Evolutionary conservation across 2,797 vertebrate genomes (phyloP), one percentile per base, ranked within the genome.

Genomic region (Chrosomus eos): DNA sequence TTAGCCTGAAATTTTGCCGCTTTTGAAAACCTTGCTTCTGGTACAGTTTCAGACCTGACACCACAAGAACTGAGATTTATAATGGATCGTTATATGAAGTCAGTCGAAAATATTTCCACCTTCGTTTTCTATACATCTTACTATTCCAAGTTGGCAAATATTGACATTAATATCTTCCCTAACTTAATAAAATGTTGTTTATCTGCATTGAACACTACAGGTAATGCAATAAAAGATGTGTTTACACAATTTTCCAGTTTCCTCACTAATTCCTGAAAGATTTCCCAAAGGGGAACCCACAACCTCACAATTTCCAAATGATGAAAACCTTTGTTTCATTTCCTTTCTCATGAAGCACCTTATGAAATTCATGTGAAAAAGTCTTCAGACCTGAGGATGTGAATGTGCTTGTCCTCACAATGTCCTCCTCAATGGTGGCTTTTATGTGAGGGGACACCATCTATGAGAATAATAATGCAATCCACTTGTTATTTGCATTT

Each of bases 401-500:
- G 38, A 51, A 62, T n/a, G 31, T 26, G 53, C 80, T 82, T 85
- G 76, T 75, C 53, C 53, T 66, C 36, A 67, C 55, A 21, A 40
- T 76, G 70, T 82, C 40, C 62, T 40, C 8, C 3, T 66, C n/a
- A 70, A 28, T 64, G 19, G 18, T 19, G n/a, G 45, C 79, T 85
- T 83, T 86, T 51, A 78, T 87, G 66, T 87, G 45, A 36, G 51
- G 75, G 40, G 19, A 3, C 55, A 73, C 40, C 62, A 83, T 68
- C 31, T 53, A 58, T 64, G 58, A 81, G 82, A 85, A 88, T 75
- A 77, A 75, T 81, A 58, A 84, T 72, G 66, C 83, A 58, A 68
- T 73, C 68, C 70, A 58, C 64, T 58, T 38, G 64, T 80, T 71
- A 83, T 90, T 85, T 83, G 84, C 86, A 87, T 89, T 85, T 87